Percentiles rank a stretch among this genome's conserved stretches.
phyloP scores from a whole-genome alignment of 1,140 invertebrate species.

The Brachionus calyciflorus region DNA sequence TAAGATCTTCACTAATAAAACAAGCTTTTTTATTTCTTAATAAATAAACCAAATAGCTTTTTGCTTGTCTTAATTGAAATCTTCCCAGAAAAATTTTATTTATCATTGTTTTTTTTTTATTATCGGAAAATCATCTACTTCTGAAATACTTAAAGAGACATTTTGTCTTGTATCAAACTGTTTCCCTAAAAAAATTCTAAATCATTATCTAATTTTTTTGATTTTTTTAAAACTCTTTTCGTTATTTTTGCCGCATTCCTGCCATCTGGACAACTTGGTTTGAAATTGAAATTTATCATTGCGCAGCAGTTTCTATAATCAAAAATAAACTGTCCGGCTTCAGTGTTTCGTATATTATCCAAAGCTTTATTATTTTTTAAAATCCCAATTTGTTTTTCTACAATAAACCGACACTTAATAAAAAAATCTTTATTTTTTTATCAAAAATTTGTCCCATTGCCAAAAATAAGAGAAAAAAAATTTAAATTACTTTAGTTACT shows the following conservation, averaged over 20 bases:
- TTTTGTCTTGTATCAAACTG: background rate
- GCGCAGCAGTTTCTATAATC: too few species aligned
- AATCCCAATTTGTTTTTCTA: too few species aligned
- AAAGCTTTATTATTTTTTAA: too few species aligned
- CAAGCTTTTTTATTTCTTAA: background rate
- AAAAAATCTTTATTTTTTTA: too few species aligned
- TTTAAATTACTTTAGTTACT: too few species aligned
- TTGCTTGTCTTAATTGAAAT: constrained; percentile 11
- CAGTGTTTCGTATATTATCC: too few species aligned
- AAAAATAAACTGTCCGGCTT: too few species aligned
- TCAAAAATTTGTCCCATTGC: too few species aligned
- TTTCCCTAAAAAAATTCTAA: constrained; percentile 1
- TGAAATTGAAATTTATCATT: too few species aligned
- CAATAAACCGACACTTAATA: too few species aligned
- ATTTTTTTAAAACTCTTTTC: background rate
- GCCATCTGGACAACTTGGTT: constrained; percentile 6
- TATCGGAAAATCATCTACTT: background rate
- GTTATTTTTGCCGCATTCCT: background rate
- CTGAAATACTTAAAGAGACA: background rate
- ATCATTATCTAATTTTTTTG: background rate
- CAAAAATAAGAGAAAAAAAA: too few species aligned
- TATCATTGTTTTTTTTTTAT: background rate
- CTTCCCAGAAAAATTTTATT: background rate
- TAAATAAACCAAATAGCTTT: constrained; percentile 1
- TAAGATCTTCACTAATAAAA: background rate